Percentiles rank a stretch among this genome's conserved stretches.
phyloP scores from a whole-genome alignment of 2,797 vertebrate genomes.

The Labroides dimidiatus region DNA sequence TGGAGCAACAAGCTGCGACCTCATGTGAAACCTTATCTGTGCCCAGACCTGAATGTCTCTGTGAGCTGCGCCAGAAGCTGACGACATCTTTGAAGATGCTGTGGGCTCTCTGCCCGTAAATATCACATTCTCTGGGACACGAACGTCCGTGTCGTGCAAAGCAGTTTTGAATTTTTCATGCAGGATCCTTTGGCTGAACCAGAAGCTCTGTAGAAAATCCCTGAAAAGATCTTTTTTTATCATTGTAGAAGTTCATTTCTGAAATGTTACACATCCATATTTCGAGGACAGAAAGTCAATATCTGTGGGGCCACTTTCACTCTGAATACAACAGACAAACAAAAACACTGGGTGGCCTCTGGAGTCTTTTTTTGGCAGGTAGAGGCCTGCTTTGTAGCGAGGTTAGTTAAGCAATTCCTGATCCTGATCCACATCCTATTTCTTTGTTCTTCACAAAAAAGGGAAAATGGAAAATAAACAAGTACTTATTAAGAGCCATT shows the following conservation, averaged over 20 bases:
- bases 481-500: too few relatives aligned
- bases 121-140: slow-evolving; percentile 55
- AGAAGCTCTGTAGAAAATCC: slow-evolving; percentile 40
- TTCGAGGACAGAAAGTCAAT: slow-evolving; percentile 62
- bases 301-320: slow-evolving; percentile 35
- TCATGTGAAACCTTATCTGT: slow-evolving; percentile 64
- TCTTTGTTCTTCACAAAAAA: too few relatives aligned
- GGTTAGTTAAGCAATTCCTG: too few relatives aligned
- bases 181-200: slow-evolving; percentile 36
- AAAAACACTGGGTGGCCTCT: neutral
- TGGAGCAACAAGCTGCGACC: slow-evolving; percentile 40
- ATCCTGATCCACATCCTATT: too few relatives aligned
- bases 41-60: slow-evolving; percentile 58
- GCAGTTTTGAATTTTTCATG: slow-evolving; percentile 57
- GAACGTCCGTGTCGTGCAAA: slow-evolving; percentile 36
- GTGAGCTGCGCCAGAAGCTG: slow-evolving; percentile 58
- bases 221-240: slow-evolving; percentile 27
- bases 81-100: slow-evolving; percentile 58
- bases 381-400: neutral
- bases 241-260: slow-evolving; percentile 45
- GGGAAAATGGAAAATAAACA: too few relatives aligned
- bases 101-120: slow-evolving; percentile 47
- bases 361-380: slow-evolving; percentile 24
- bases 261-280: slow-evolving; percentile 65
- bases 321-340: slow-evolving; percentile 34